Evolutionary conservation across 2,113 vertebrate genomes (phyloP), one percentile per base, ranked within the genome.

Genomic region (Thalassoma bifasciatum): DNA sequence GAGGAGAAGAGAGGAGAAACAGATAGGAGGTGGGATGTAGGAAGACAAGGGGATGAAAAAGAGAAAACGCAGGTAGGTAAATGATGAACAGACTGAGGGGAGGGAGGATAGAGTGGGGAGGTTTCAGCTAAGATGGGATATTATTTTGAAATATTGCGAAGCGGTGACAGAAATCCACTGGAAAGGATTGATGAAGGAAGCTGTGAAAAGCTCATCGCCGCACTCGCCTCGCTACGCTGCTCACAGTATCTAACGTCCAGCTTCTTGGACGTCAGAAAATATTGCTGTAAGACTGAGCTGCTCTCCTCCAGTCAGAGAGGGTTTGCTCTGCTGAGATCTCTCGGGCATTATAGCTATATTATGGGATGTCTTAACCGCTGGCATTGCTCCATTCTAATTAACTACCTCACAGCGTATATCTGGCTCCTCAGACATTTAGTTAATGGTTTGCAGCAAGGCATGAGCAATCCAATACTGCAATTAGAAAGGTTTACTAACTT

Each of bases 401-500:
- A 91, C 81, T 74, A 84, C 67, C 89, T 86, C 71, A 26, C 76
- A 72, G 85, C 79, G 21, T 77, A 81, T 81, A 87, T 87, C 82
- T 72, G 79, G 72, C 74, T 86, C 77, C 79, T 86, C 71, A 72
- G 87, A 87, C 87, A 56, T 86, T 81, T 75, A 79, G 64, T 84
- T 88, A 86, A 89, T 88, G 82, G 76, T 89, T 88, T 84, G 83
- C 83, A 86, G 85, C 67, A 82, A 81, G 52, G 85, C 81, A 72
- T 75, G 81, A 81, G 83, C 83, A 69, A 86, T 86, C 75, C 85
- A 77, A 85, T 75, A 81, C 72, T 58, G 56, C 87, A 84, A 84
- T 90, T 90, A 91, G 75, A 83, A 77, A 83, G 87, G 73, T 89
- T 86, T 86, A 86, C 87, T 83, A 89, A 87, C 86, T 86, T 81